These are phyloP conservation scores for Heliopora coerulea DNA, from an alignment of 92 coral and sea anemone genomes.

Conservation along the genomic window DNA sequence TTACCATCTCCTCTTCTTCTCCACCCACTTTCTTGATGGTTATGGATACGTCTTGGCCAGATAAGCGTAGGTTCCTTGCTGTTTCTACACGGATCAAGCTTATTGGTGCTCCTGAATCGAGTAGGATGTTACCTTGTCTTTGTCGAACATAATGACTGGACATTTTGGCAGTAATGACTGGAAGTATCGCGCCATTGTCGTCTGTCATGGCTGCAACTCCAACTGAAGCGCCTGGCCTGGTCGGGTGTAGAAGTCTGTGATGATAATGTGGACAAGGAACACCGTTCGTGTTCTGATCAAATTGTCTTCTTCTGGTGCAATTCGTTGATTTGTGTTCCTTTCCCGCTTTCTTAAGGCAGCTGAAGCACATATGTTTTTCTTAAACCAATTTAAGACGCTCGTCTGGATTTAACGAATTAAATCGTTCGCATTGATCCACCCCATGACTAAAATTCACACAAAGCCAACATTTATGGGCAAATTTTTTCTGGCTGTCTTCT, in stretches of 20 bases:
- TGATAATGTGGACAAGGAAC: constrained; percentile 46
- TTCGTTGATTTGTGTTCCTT: constrained; percentile 42
- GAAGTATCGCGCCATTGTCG: constrained; percentile 45
- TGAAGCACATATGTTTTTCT: constrained; percentile 57
- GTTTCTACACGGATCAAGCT: constrained; percentile 53
- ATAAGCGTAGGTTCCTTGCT: constrained; percentile 55
- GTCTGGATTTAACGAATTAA: constrained; percentile 47
- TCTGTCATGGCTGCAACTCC: constrained; percentile 48
- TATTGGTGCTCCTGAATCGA: constrained; percentile 55
- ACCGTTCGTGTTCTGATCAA: constrained; percentile 44
- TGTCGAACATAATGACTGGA: constrained; percentile 36
- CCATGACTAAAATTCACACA: no score
- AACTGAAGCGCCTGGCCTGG: constrained; percentile 18
- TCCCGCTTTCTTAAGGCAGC: constrained; percentile 54
- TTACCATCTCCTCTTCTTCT: constrained; percentile 45
- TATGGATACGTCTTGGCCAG: constrained; percentile 45
- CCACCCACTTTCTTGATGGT: constrained; percentile 60
- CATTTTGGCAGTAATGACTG: constrained; percentile 50
- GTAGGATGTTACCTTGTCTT: constrained; percentile 52
- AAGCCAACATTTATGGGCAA: constrained; percentile 65
- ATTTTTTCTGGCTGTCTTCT: neutral
- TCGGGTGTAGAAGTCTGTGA: constrained; percentile 51
- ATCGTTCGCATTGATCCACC: constrained; percentile 63
- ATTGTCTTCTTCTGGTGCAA: constrained; percentile 51
- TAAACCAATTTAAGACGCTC: constrained; percentile 47